Evolutionary conservation across 2,888 invertebrate species (phyloP), one percentile per base, ranked within the genome.

Genomic region (Cybosia mesomella): DNA sequence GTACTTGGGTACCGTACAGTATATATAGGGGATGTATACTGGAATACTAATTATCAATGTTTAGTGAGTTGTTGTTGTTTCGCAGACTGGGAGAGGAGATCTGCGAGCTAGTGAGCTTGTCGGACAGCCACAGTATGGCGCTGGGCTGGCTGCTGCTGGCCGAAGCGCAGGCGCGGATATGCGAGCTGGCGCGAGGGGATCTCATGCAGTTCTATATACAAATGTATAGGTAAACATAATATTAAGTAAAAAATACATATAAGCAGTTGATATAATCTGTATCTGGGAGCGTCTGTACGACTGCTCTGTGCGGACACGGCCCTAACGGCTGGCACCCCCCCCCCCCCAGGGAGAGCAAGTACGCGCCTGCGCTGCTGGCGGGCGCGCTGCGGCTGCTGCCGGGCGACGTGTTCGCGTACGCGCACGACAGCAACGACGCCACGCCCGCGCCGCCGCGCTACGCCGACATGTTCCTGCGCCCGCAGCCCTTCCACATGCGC

Each of bases 141-240:
- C 92, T 97, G 58, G 97, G 97, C 54, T 98, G 97, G 92, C 92
- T 98, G 80, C 92, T 98, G 72, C 90, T 97, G 60, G 98, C 97
- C 96, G 96, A 96, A 80, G 95, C 97, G 68, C 88, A 97, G 58
- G 91, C 97, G 72, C 90, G 95, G 64, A 96, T 97, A 82, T 97
- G 97, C 82, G 93, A 95, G 59, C 95, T 96, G 71, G 96, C 98
- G 18, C 95, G 96, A 32, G 96, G 96, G 5, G 97, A 98, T 89
- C 95, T 97, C 68, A 92, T 96, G 70, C 97, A 96, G 76, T 96
- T 97, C 77, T 98, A 98, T 88, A 96, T 96, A 10, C 95, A 96
- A 79, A 85, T 82, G 82, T 95, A 88, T 89, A 92, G 91, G 95
- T 95, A 34, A 2, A 1, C n/a, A n/a, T n/a, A n/a, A n/a, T n/a